Percentiles rank a stretch among this genome's conserved stretches.
These are phyloP conservation scores for Sitta europaea DNA, from an alignment of 2,113 vertebrate genomes.

Conservation along the genomic window DNA sequence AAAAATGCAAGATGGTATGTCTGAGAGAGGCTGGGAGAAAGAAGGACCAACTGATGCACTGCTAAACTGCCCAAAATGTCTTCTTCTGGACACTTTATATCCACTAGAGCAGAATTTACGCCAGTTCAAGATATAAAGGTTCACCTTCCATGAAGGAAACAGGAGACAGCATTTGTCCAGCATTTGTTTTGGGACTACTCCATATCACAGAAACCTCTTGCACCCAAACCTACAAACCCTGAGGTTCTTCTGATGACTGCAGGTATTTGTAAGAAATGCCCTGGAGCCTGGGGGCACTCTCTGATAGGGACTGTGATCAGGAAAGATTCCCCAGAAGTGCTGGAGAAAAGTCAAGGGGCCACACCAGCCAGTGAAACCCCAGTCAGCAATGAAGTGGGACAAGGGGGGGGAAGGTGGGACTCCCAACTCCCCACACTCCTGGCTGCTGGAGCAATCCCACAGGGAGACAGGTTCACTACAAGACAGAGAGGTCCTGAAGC, in stretches of 20 bases:
- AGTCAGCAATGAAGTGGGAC: neutral
- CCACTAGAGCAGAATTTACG: neutral
- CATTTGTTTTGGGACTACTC: neutral
- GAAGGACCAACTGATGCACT: neutral
- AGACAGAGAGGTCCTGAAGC: neutral
- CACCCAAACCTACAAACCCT: neutral
- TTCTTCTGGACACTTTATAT: neutral
- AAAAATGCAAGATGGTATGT: neutral
- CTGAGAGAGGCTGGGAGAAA: neutral
- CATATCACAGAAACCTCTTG: neutral
- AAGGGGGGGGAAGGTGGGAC: neutral
- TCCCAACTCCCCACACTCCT: neutral
- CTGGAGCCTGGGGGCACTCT: neutral
- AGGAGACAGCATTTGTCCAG: neutral
- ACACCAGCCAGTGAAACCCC: neutral
- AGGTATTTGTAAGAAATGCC: neutral
- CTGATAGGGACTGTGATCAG: neutral
- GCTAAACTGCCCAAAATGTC: neutral
- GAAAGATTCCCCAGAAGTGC: neutral
- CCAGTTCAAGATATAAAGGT: neutral
- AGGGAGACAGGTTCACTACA: neutral
- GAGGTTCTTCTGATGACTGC: neutral
- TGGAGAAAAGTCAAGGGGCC: neutral
- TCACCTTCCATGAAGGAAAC: neutral
- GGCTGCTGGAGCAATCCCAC: neutral